Base-by-base conservation (phyloP, 2,113 vertebrate genomes). In the Vanacampus margaritifer region DNA sequence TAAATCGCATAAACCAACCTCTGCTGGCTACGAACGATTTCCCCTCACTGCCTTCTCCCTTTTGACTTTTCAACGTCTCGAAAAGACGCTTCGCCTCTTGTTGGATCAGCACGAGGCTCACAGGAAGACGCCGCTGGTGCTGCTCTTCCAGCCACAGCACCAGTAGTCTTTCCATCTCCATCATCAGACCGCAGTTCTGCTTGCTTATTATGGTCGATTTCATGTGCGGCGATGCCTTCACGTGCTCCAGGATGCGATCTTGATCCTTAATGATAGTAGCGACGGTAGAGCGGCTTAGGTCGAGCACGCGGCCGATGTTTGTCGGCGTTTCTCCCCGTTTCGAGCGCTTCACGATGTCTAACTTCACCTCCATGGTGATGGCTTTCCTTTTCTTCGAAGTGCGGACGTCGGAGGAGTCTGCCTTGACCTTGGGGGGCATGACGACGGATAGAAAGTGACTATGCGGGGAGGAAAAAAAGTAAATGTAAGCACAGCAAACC, bases 1-100 rank as follows among this genome's bases (percentile, higher is more conserved):
- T 57, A 8, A 57, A 57, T 57, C 54, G 54, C 54, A 57, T 57
- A 17, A 57, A 57, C 54, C 54, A 57, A 57, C 54, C 54, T 57
- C 54, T 11, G 17, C 54, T 57, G 13, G 54, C 54, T 3, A 32
- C 26, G 5, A 57, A 57, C 14, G 54, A 17, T 28, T 57, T 57
- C 16, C 16, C 54, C 54, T 57, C 54, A 32, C 54, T 28, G 54
- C 54, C 26, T 28, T 28, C 54, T 13, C 54, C 26, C 5, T 32
- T 57, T 57, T 57, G 13, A 17, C 54, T 32, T 57, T 57, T 57
- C 16, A 57, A 3, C 14, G 4, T 57, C 54, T 57, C 54, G 26
- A 32, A 57, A 0, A 57, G 54, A 16, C 54, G 54, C 54, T 57
- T 57, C 14, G 54, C 54, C 26, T 57, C 54, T 28, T 57, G 54